These are phyloP conservation scores for Muntiacus muntjak DNA, from an alignment of 2,113 vertebrate species.

Conservation along the genomic window DNA sequence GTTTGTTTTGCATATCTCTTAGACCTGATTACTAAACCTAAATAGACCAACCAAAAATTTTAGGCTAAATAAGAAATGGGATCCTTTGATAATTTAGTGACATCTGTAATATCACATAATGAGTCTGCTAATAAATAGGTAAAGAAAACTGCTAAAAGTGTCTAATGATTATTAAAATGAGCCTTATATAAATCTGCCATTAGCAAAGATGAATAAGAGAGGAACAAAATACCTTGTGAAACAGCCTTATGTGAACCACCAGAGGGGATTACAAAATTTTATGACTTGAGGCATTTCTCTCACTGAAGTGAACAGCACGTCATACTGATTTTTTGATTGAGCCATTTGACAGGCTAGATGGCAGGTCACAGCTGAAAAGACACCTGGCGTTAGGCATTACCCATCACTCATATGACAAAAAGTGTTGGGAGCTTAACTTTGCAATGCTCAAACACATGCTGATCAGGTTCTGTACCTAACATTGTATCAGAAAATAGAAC, in stretches of 20 bases:
- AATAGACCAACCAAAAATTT: not conserved
- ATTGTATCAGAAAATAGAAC: conserved; percentile 17
- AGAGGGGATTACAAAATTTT: not conserved
- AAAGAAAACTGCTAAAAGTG: not conserved
- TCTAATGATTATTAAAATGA: not conserved
- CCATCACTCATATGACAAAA: conserved; percentile 32
- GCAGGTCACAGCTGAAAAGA: conserved; percentile 59
- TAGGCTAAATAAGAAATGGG: not conserved
- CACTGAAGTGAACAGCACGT: not conserved
- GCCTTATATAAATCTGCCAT: not conserved
- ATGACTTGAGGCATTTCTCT: conserved; percentile 2
- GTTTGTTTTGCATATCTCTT: not conserved
- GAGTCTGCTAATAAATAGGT: not conserved
- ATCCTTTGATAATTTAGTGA: not conserved
- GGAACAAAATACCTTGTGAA: not conserved
- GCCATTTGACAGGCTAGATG: conserved; percentile 54
- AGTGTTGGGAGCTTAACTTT: not conserved
- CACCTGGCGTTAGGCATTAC: conserved; percentile 40
- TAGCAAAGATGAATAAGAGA: not conserved
- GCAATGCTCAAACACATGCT: not conserved
- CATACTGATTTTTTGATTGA: conserved; percentile 22
- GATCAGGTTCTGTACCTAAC: not conserved
- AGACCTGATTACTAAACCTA: not conserved
- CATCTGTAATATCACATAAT: not conserved
- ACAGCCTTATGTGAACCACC: conserved; percentile 4